Evolutionary conservation across 1,140 invertebrate genomes (phyloP).

Genomic region (Halictus rubicundus): DNA sequence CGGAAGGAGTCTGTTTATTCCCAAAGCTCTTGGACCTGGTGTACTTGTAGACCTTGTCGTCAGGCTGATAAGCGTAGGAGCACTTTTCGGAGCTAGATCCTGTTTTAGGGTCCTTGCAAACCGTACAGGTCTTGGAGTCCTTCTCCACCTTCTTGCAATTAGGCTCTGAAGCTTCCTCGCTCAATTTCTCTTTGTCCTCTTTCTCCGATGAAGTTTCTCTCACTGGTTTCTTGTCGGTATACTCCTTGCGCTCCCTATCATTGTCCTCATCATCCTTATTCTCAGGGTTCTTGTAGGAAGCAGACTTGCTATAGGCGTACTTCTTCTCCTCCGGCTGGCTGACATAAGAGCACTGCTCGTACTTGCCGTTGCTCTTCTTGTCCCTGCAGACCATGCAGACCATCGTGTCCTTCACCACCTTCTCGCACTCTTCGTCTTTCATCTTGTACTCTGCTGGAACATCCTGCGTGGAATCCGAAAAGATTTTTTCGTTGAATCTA

Average conservation of each 20-base stretch:
- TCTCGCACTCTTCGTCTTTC: conserved; percentile 79
- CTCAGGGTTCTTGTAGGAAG: conserved; percentile 76
- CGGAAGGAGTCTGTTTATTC: conserved; percentile 8
- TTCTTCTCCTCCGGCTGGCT: conserved; percentile 85
- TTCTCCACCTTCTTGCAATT: conserved; percentile 83
- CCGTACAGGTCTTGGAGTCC: conserved; percentile 84
- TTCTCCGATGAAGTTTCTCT: background rate
- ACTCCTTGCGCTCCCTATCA: background rate
- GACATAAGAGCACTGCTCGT: conserved; percentile 88
- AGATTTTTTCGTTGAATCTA: conserved; percentile 72
- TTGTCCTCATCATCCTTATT: background rate
- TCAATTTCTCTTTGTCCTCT: background rate
- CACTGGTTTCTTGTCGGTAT: conserved; percentile 1
- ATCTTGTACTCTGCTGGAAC: conserved; percentile 58
- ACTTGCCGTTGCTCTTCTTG: conserved; percentile 86
- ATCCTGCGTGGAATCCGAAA: conserved; percentile 55
- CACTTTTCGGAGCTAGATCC: conserved; percentile 87
- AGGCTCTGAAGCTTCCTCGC: conserved; percentile 11
- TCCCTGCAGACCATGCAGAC: conserved; percentile 86
- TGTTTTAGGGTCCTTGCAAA: conserved; percentile 85
- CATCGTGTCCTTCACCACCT: conserved; percentile 84
- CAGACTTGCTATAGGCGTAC: conserved; percentile 82
- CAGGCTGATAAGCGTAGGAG: conserved; percentile 85
- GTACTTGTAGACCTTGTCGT: conserved; percentile 86
- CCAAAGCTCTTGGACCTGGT: conserved; percentile 75